Percentiles rank a stretch among this genome's conserved stretches.
Evolutionary conservation across 2,888 invertebrate genomes (phyloP).

Genomic region (Coenonympha glycerion): DNA sequence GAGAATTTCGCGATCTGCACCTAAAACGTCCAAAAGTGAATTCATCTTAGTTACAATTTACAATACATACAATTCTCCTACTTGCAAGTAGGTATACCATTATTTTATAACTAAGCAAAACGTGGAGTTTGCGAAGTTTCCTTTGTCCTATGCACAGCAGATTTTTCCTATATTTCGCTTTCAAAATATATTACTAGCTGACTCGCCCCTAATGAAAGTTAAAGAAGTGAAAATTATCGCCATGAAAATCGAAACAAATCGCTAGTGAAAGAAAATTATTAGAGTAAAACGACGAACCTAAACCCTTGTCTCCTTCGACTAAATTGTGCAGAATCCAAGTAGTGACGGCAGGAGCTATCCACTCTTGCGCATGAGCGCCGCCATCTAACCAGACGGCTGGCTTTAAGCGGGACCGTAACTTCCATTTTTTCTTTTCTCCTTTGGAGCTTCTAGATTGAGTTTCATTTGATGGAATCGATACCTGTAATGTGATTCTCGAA

Average conservation of each 20-base stretch:
- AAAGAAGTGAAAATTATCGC: no score
- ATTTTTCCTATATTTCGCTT: no score
- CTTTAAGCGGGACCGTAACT: constrained; percentile 70
- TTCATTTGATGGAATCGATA: constrained; percentile 55
- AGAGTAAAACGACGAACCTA: constrained; percentile 52
- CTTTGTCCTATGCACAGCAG: no score
- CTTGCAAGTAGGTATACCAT: no score
- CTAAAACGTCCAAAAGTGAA: constrained; percentile 29
- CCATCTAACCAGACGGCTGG: constrained; percentile 89
- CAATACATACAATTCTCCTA: no score
- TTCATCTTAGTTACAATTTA: no score
- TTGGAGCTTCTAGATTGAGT: constrained; percentile 39
- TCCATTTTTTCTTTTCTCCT: constrained; percentile 63
- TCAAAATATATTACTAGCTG: no score
- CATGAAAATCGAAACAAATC: neutral
- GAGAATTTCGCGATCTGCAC: constrained; percentile 67
- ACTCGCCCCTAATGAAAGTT: no score
- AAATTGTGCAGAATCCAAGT: constrained; percentile 82
- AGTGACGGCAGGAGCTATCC: constrained; percentile 86
- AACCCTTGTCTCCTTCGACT: constrained; percentile 77
- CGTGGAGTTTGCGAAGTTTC: no score
- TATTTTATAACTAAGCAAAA: no score
- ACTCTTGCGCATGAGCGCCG: constrained; percentile 84
- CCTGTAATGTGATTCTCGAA: constrained; percentile 27
- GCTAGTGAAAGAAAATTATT: neutral